Conservation (phyloP, 1,140 invertebrate species). For the Drosophila rhopaloa region DNA sequence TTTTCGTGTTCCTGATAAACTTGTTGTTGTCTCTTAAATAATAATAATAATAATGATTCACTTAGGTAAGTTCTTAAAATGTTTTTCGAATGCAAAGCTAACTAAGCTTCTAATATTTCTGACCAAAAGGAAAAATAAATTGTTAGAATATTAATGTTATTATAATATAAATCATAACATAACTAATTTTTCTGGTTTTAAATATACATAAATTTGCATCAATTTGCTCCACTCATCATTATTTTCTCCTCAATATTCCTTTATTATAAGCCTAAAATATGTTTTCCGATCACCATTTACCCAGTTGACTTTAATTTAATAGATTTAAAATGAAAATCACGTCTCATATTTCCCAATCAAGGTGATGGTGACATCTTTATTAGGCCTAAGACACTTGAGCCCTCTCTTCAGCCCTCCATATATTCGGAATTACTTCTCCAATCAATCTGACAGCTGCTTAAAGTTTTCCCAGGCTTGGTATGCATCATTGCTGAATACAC, state of each 20-base stretch:
- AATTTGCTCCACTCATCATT: no score
- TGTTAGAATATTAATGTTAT: background rate
- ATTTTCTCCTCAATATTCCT: no score
- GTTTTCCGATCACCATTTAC: background rate
- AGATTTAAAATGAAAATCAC: slow-evolving; percentile 65
- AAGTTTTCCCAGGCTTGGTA: slow-evolving; percentile 55
- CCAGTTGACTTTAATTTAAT: background rate
- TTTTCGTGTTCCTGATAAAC: no score
- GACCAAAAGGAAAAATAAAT: no score
- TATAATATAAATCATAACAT: background rate
- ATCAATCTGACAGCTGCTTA: slow-evolving; percentile 77
- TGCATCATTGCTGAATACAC: slow-evolving; percentile 24
- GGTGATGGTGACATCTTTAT: slow-evolving; percentile 70
- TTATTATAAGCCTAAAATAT: no score
- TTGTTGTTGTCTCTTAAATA: no score
- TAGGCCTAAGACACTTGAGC: slow-evolving; percentile 59
- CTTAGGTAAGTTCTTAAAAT: no score
- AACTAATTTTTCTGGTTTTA: no score
- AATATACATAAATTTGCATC: no score
- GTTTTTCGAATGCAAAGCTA: no score
- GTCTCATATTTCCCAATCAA: slow-evolving; percentile 51
- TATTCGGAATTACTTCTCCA: slow-evolving; percentile 41
- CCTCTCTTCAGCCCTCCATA: background rate
- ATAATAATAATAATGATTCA: no score
- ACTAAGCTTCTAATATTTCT: no score